A percentile compares a stretch with the other conserved stretches of the same genome.
Evolutionary conservation across 37 sponge, comb jelly and placozoan genomes (phyloP).

Genomic region (Beroe ovata): DNA sequence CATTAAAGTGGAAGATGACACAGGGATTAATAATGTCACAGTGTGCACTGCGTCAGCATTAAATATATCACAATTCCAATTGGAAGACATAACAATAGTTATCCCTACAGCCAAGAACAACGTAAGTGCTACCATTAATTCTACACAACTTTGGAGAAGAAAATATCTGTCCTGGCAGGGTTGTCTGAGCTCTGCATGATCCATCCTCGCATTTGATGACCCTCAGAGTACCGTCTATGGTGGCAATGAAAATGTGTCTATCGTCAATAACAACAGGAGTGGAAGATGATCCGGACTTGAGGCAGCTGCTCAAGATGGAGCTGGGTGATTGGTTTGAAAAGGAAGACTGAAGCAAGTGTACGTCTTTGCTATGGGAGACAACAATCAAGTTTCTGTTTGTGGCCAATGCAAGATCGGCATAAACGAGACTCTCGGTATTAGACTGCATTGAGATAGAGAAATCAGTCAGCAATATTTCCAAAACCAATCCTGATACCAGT

Average conservation of each 20-base stretch:
- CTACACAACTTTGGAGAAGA: conserved; percentile 12
- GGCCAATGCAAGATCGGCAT: neutral
- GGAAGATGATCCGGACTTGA: neutral
- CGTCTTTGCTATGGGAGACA: neutral
- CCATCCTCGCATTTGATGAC: neutral
- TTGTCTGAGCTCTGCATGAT: neutral
- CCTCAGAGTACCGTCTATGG: neutral
- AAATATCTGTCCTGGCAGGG: neutral
- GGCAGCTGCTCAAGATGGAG: neutral
- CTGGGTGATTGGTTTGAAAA: neutral
- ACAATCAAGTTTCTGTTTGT: neutral
- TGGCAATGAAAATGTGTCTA: neutral
- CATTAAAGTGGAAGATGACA: no score
- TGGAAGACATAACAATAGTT: conserved; percentile 44
- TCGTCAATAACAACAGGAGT: neutral
- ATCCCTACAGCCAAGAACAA: conserved; percentile 33
- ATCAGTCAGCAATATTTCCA: neutral
- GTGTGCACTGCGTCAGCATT: no score
- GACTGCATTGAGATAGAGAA: neutral
- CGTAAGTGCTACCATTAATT: neutral
- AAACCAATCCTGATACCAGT: conserved; percentile 6
- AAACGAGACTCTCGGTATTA: neutral
- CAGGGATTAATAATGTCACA: no score
- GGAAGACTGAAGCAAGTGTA: neutral
- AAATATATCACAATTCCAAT: neutral